Conservation (phyloP, 1,140 invertebrate species). For the Diorhabda elongata region DNA sequence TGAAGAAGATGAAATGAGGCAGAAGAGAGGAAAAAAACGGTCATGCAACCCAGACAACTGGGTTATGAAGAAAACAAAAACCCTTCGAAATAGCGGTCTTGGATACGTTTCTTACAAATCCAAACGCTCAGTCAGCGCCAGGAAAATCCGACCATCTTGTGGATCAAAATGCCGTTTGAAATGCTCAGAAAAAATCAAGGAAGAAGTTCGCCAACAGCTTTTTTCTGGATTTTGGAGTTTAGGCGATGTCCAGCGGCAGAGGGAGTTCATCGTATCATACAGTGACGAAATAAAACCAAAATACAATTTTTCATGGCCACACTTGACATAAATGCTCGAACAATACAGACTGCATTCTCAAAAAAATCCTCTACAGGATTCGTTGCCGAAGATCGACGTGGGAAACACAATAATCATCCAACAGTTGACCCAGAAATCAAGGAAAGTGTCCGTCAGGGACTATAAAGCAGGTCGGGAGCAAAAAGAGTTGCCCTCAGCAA, state of each 20-base stretch:
- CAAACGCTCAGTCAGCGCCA: slow-evolving; percentile 6
- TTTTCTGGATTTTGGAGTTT: slow-evolving; percentile 20
- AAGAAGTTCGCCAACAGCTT: slow-evolving; percentile 6
- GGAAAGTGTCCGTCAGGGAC: no score
- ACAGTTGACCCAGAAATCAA: no score
- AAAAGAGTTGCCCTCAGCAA: no score
- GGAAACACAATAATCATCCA: no score
- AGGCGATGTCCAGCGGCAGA: slow-evolving; percentile 16
- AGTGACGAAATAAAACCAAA: slow-evolving; percentile 22
- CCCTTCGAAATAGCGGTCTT: background rate
- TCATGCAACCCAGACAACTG: no score
- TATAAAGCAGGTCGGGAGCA: no score
- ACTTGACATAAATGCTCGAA: background rate
- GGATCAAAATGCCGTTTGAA: slow-evolving; percentile 19
- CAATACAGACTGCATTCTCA: slow-evolving; percentile 3
- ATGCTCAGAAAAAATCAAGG: slow-evolving; percentile 12
- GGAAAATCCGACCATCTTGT: slow-evolving; percentile 16
- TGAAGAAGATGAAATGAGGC: background rate
- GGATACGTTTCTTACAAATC: background rate
- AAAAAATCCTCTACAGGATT: no score
- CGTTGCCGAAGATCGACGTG: no score
- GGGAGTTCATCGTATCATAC: slow-evolving; percentile 14
- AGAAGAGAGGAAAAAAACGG: no score
- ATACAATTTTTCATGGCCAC: slow-evolving; percentile 13
- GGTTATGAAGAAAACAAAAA: background rate